Percentiles rank a stretch among this genome's conserved stretches.
These are phyloP conservation scores for Agrilus planipennis DNA, from an alignment of 1,140 invertebrate genomes.

Conservation along the genomic window DNA sequence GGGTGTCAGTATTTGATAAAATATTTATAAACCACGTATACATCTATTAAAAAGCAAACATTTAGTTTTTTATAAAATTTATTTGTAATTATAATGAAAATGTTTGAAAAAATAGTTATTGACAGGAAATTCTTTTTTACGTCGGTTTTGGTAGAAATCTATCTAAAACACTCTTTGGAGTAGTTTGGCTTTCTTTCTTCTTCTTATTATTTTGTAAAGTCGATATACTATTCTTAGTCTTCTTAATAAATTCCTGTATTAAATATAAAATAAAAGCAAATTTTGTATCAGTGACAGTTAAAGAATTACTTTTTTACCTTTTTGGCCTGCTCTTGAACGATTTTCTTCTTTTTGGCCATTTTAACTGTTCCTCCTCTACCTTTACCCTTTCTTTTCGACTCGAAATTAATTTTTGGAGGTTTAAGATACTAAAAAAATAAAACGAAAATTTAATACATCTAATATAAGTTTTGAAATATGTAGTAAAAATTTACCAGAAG, in stretches of 20 bases:
- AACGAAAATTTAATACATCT: conserved; percentile 9
- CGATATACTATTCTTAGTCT: conserved; percentile 45
- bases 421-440: conserved; percentile 55
- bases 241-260: conserved; percentile 21
- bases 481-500: conserved; percentile 43
- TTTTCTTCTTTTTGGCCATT: conserved; percentile 64
- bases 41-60: too few relatives aligned
- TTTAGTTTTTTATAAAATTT: too few relatives aligned
- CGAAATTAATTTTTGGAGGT: conserved; percentile 63
- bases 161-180: conserved; percentile 52
- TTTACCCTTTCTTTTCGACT: conserved; percentile 61
- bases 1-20: too few relatives aligned
- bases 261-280: conserved; percentile 29
- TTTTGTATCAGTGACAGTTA: conserved; percentile 6
- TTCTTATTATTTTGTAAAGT: conserved; percentile 41
- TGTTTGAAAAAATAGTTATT: too few relatives aligned
- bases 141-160: conserved; percentile 34
- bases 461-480: conserved; percentile 2
- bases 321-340: conserved; percentile 55
- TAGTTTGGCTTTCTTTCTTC: conserved; percentile 45
- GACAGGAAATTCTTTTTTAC: conserved; percentile 26
- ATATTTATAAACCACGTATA: too few relatives aligned
- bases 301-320: conserved; percentile 48
- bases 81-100: too few relatives aligned
- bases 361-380: conserved; percentile 66